These are phyloP conservation scores for Anser brachyrhynchus DNA, from an alignment of 2,113 vertebrate genomes.

Conservation along the genomic window DNA sequence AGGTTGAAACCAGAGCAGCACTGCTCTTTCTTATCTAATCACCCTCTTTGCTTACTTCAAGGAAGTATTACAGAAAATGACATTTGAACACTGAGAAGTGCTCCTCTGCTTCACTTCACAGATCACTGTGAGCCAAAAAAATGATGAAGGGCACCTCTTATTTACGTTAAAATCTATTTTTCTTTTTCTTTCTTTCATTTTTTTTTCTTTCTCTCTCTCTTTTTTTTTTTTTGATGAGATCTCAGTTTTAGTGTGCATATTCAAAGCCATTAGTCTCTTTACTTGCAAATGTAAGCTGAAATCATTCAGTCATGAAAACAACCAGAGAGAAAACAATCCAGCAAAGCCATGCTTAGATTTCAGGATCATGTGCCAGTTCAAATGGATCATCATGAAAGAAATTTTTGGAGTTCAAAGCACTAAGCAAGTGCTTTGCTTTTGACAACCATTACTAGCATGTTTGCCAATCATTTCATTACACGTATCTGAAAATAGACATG, in stretches of 20 bases:
- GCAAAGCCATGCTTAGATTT: conserved; percentile 33
- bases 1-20: background rate
- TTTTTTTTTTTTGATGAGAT: background rate
- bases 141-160: background rate
- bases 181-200: too few species aligned
- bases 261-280: background rate
- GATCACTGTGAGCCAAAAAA: background rate
- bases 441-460: background rate
- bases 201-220: too few species aligned
- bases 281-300: conserved; percentile 14
- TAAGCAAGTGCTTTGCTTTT: conserved; percentile 15
- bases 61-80: background rate
- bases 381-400: conserved; percentile 28
- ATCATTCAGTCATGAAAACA: background rate
- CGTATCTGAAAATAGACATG: conserved; percentile 6
- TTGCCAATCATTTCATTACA: conserved; percentile 21
- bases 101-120: background rate
- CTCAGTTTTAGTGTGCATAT: background rate
- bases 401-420: conserved; percentile 21
- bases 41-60: background rate
- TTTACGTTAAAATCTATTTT: background rate
- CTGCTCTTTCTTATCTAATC: background rate
- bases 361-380: background rate
- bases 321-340: conserved; percentile 3
- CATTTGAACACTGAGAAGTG: background rate